Evolutionary conservation across 2,113 vertebrate species (phyloP).

Genomic region (Galbula dea): DNA sequence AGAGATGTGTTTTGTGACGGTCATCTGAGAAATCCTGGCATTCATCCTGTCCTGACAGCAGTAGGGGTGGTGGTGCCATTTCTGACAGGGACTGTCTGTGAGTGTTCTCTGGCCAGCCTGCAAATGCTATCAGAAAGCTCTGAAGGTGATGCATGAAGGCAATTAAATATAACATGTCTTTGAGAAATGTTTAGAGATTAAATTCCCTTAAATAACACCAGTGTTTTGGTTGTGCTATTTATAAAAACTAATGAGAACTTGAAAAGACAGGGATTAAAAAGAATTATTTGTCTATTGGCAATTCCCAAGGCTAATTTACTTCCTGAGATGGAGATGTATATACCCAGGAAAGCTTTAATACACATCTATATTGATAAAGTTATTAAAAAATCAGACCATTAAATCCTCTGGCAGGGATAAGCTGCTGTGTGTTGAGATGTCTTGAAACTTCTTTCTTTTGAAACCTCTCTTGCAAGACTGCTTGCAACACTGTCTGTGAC

Average conservation of each 20-base stretch:
- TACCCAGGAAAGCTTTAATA: slow-evolving; percentile 3
- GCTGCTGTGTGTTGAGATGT: not conserved
- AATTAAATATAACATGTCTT: not conserved
- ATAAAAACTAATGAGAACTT: slow-evolving; percentile 32
- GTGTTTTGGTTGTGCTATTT: slow-evolving; percentile 29
- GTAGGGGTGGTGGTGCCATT: not conserved
- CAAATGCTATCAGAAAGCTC: not conserved
- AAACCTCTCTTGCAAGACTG: not conserved
- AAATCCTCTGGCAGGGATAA: not conserved
- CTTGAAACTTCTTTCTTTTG: not conserved
- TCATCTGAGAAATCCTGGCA: not conserved
- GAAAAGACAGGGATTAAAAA: slow-evolving; percentile 35
- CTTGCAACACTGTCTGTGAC: not conserved
- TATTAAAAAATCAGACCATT: slow-evolving; percentile 12
- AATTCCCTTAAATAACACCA: slow-evolving; percentile 3
- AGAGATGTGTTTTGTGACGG: not conserved
- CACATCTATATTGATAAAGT: not conserved
- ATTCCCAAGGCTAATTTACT: slow-evolving; percentile 29
- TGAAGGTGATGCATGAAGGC: not conserved
- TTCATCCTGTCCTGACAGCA: not conserved
- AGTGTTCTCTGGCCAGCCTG: not conserved
- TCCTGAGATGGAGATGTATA: not conserved
- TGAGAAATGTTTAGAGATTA: slow-evolving; percentile 7
- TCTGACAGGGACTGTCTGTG: not conserved
- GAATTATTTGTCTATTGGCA: slow-evolving; percentile 44